phyloP scores from a whole-genome alignment of 2,797 vertebrate genomes.

The Chaunax sp. region DNA sequence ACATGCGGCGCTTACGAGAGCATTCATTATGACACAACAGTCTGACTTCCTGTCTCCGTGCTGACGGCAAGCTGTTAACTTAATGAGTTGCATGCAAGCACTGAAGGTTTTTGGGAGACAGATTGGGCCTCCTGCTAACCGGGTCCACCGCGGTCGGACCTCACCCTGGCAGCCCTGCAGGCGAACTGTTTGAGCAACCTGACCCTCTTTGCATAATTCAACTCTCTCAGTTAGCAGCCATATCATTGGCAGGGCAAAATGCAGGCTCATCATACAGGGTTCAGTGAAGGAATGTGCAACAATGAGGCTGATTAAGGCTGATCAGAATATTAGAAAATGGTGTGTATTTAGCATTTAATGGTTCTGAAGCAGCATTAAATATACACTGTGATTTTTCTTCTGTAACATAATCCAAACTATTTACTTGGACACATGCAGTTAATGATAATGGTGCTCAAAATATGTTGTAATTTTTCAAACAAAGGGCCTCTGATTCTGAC shows the following conservation, averaged over 20 bases:
- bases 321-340: conserved; percentile 25
- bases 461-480: neutral
- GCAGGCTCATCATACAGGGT: conserved; percentile 14
- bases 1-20: conserved; percentile 75
- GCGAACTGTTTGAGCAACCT: conserved; percentile 64
- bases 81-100: conserved; percentile 84
- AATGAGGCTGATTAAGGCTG: conserved; percentile 22
- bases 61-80: conserved; percentile 84
- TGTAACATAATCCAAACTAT: neutral
- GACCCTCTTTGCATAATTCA: conserved; percentile 67
- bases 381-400: no score
- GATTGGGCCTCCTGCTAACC: conserved; percentile 82
- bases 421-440: neutral
- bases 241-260: conserved; percentile 21
- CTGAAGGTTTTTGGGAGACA: conserved; percentile 75
- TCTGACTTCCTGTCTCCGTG: conserved; percentile 82
- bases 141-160: conserved; percentile 63
- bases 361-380: neutral
- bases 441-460: neutral
- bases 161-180: conserved; percentile 76
- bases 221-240: conserved; percentile 34
- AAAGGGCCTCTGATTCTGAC: neutral
- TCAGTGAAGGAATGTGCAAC: conserved; percentile 24
- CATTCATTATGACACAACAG: conserved; percentile 83
- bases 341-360: neutral